Evolutionary conservation across 2,113 vertebrate species (phyloP).

Genomic region (Terrapene triunguis): DNA sequence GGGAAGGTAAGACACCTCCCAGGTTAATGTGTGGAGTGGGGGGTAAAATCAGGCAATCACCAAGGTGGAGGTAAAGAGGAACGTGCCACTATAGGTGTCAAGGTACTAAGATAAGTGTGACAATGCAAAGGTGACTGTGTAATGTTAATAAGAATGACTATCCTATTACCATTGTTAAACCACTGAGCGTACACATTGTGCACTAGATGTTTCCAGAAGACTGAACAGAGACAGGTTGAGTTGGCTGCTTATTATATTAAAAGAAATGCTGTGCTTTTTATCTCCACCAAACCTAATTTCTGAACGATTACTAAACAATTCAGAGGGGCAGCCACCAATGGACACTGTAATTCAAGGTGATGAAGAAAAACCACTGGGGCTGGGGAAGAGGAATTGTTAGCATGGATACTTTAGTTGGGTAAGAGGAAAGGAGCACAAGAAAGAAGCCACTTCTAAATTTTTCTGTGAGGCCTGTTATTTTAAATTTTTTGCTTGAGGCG

Average conservation of each 20-base stretch:
- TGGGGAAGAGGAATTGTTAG: not conserved
- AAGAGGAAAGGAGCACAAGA: not conserved
- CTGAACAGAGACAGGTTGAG: not conserved
- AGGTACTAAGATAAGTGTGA: not conserved
- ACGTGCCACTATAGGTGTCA: not conserved
- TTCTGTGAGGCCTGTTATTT: not conserved
- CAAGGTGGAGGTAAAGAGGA: not conserved
- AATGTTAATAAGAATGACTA: not conserved
- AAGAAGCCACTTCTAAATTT: not conserved
- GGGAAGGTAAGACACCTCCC: not conserved
- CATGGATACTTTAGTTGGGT: not conserved
- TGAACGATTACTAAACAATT: not conserved
- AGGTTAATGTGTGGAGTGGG: not conserved
- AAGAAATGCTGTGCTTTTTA: not conserved
- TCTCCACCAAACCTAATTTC: not conserved
- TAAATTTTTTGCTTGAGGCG: not conserved
- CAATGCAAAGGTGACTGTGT: not conserved
- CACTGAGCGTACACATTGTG: not conserved
- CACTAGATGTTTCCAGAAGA: not conserved
- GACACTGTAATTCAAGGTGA: not conserved
- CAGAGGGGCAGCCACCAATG: fast-evolving
- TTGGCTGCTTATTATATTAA: not conserved
- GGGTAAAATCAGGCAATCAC: not conserved
- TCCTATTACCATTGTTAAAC: not conserved
- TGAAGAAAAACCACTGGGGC: not conserved